Percentiles rank a stretch among this genome's conserved stretches.
Evolutionary conservation across 2,113 vertebrate genomes (phyloP).

Genomic region (Gopherus flavomarginatus): DNA sequence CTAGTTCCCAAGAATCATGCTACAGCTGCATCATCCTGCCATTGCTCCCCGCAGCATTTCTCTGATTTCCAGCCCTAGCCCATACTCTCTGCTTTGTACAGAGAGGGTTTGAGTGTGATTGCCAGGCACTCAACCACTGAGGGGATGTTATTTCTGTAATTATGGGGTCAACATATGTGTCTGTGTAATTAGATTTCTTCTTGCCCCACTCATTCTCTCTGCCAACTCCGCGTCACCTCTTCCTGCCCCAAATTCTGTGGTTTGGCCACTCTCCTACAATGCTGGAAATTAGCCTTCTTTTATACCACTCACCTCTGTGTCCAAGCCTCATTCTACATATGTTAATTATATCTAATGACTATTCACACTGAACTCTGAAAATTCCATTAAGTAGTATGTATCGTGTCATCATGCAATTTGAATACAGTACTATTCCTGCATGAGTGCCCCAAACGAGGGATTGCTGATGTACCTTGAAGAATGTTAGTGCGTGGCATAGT

Average conservation of each 20-base stretch:
- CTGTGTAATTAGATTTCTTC: neutral
- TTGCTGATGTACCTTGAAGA: neutral
- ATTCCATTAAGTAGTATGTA: accelerated
- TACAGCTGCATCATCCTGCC: neutral
- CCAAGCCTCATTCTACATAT: neutral
- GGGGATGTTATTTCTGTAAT: neutral
- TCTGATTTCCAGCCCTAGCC: neutral
- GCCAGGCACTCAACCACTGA: neutral
- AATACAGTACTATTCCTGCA: neutral
- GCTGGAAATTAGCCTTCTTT: neutral
- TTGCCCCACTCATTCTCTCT: neutral
- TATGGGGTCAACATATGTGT: neutral
- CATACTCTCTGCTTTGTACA: neutral
- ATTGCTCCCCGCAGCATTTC: neutral
- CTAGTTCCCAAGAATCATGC: neutral
- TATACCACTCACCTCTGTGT: neutral
- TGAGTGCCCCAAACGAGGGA: neutral
- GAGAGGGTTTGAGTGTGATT: neutral
- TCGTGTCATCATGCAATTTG: accelerated
- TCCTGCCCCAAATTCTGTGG: neutral
- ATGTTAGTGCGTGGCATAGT: neutral
- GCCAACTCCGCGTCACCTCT: neutral
- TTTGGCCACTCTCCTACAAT: neutral
- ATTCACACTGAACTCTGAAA: accelerated
- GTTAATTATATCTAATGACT: neutral